Evolutionary conservation across 2,797 vertebrate genomes (phyloP).

Genomic region (Hippopotamyrus pictus): DNA sequence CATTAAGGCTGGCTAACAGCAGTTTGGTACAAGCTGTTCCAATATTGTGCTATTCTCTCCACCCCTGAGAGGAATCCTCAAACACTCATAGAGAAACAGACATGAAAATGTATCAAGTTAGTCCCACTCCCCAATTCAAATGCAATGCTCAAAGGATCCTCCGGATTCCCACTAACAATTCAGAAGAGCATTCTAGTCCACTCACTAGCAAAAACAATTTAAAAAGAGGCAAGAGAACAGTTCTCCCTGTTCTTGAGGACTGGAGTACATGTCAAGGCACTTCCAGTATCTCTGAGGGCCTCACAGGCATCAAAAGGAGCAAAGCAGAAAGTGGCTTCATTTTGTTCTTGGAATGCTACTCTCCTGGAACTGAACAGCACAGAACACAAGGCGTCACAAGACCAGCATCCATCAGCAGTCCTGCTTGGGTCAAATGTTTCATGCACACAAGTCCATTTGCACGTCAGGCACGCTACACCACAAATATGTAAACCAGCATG

Average conservation of each 20-base stretch:
- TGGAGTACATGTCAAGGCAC: not conserved
- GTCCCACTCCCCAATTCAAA: not conserved
- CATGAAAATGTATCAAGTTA: not conserved
- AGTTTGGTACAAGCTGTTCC: not conserved
- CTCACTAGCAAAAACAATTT: not conserved
- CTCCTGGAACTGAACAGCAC: not conserved
- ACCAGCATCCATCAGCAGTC: conserved; percentile 34
- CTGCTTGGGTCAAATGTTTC: conserved; percentile 34
- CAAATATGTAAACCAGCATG: conserved; percentile 42
- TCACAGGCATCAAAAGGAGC: not conserved
- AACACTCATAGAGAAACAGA: not conserved
- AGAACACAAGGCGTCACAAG: conserved; percentile 20
- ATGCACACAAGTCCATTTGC: conserved; percentile 51
- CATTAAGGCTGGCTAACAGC: not conserved
- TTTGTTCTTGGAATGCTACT: not conserved
- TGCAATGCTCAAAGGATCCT: not conserved
- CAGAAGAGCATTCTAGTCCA: not conserved
- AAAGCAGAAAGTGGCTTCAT: not conserved
- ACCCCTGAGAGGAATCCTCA: not conserved
- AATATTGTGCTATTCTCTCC: not conserved
- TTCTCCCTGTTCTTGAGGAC: not conserved
- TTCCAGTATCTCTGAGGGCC: not conserved
- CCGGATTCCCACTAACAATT: not conserved
- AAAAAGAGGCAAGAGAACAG: not conserved
- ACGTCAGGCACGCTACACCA: conserved; percentile 39